phyloP scores from a whole-genome alignment of 1,140 invertebrate genomes.

The Drosophila teissieri region DNA sequence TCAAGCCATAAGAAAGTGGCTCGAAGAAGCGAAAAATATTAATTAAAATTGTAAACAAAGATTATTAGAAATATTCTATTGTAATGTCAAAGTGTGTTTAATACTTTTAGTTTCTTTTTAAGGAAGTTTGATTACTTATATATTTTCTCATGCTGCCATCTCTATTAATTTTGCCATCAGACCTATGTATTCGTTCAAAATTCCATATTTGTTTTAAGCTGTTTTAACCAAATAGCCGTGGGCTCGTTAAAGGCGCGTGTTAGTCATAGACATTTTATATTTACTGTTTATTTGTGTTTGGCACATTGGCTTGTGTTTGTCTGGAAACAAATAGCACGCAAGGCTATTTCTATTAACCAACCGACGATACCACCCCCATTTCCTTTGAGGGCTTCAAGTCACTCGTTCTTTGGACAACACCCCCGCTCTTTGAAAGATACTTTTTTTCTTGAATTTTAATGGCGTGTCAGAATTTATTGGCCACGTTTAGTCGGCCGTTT shows the following conservation, averaged over 20 bases:
- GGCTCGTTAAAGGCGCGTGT: conserved; percentile 64
- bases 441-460: conserved; percentile 63
- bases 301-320: conserved; percentile 53
- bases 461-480: conserved; percentile 80
- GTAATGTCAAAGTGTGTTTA: too few species aligned
- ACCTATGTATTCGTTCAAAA: conserved; percentile 6
- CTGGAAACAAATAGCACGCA: conserved; percentile 36
- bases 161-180: conserved; percentile 15
- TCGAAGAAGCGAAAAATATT: too few species aligned
- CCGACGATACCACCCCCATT: not conserved
- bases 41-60: too few species aligned
- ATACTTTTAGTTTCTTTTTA: too few species aligned
- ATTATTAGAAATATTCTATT: too few species aligned
- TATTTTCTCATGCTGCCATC: not conserved
- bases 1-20: too few species aligned
- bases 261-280: conserved; percentile 68
- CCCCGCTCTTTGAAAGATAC: not conserved
- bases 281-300: conserved; percentile 70
- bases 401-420: conserved; percentile 1
- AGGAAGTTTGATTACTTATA: not conserved
- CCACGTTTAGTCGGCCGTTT: conserved; percentile 70
- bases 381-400: not conserved
- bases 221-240: not conserved
- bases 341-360: conserved; percentile 31
- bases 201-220: not conserved